phyloP scores from a whole-genome alignment of 2,888 invertebrate genomes.

The Baccha elongata region DNA sequence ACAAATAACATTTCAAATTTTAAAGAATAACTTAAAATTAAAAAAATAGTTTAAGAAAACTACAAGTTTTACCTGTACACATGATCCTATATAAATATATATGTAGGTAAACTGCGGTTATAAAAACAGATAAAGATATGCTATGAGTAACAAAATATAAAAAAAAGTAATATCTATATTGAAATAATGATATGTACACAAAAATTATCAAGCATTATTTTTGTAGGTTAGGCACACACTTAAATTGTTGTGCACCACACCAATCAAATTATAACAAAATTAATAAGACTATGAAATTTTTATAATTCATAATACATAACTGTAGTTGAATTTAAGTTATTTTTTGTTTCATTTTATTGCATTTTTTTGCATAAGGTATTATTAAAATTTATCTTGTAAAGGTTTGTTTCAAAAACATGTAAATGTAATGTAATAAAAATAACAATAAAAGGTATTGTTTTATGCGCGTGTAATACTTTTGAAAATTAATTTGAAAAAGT shows the following conservation, averaged over 20 bases:
- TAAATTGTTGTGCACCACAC: neutral
- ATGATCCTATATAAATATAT: conserved; percentile 28
- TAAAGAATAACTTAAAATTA: conserved; percentile 18
- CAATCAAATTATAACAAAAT: neutral
- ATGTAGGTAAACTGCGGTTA: conserved; percentile 50
- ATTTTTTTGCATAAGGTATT: conserved; percentile 36
- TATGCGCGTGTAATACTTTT: conserved; percentile 40
- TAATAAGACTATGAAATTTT: too few relatives aligned
- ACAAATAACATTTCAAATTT: neutral
- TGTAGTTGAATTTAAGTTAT: conserved; percentile 19
- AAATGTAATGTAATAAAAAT: conserved; percentile 24
- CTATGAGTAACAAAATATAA: conserved; percentile 15
- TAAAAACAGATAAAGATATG: conserved; percentile 20
- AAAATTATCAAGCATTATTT: neutral
- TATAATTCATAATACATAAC: too few relatives aligned
- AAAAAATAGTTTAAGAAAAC: conserved; percentile 34
- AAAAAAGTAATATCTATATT: conserved; percentile 25
- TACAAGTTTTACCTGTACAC: conserved; percentile 62
- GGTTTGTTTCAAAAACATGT: conserved; percentile 68
- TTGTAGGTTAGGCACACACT: neutral
- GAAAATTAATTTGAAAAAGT: conserved; percentile 5
- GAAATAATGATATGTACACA: conserved; percentile 41
- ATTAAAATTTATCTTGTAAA: conserved; percentile 50
- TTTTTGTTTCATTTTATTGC: conserved; percentile 4
- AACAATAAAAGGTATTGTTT: conserved; percentile 1